Base-by-base conservation (phyloP, 2,888 invertebrate genomes). In the Ceramica pisi region DNA sequence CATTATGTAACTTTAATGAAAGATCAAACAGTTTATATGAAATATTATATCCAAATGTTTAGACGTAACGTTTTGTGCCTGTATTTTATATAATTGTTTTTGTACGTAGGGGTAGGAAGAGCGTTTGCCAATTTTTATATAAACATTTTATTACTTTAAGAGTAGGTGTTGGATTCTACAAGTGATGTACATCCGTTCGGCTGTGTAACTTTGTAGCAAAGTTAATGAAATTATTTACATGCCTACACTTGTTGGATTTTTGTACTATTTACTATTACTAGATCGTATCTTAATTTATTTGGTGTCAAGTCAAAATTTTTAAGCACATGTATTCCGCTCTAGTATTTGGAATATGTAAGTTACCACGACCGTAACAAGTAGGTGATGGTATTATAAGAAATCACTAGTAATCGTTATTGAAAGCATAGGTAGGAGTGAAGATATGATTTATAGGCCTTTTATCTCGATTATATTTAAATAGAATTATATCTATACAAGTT, bases 81-180 rank as follows among this genome's bases (percentile, higher is more conserved):
- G 84, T 90, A 87, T 88, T 87, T 87, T 86, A 83, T 80, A 80
- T 77, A 70, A 83, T 82, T 85, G 83, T 86, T 89, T 75, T 85
- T 87, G 82, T 85, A 78, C 80, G 71, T 92, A 91, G 91, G 91
- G 91, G 91, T 92, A 92, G 92, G 91, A 87, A 81, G 78, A 77
- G 82, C 65, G 78, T 88, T 89, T 87, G 88, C 88, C 90, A 89
- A 87, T 87, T 82, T 84, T 81, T 83, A 76, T 86, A 87, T 88
- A 87, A 88, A 87, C 87, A 85, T 87, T 82, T 86, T 74, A 67
- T 80, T 84, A 86, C 66, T 83, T 78, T 86, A 83, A 80, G 79
- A 71, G 78, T 82, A 78, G 81, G 84, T 82, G 85, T 80, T 82
- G 76, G 78, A 75, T 78, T 57, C 76, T 80, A 79, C 80, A 85